Percentiles rank a stretch among this genome's conserved stretches.
Evolutionary conservation across 2,888 invertebrate species (phyloP).

Genomic region (Netelia melanura): DNA sequence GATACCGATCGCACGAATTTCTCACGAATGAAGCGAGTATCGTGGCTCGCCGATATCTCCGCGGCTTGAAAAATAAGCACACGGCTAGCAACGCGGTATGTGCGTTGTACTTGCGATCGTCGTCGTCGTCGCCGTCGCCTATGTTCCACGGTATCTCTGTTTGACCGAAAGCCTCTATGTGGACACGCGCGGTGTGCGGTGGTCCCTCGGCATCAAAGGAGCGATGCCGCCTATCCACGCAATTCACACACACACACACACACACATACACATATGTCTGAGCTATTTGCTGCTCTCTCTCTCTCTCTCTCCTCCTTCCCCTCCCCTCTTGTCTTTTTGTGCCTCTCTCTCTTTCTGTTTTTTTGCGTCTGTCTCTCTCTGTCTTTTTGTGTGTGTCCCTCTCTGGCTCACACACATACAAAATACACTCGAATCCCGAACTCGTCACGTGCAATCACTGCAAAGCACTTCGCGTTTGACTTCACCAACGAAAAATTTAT

Average conservation of each 20-base stretch:
- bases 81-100: slow-evolving; percentile 21
- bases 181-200: slow-evolving; percentile 57
- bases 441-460: slow-evolving; percentile 34
- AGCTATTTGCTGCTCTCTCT: slow-evolving; percentile 5
- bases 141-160: slow-evolving; percentile 66
- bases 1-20: slow-evolving; percentile 60
- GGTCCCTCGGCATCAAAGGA: slow-evolving; percentile 79
- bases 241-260: slow-evolving; percentile 78
- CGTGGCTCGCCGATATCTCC: not conserved
- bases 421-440: slow-evolving; percentile 13
- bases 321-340: too few relatives aligned
- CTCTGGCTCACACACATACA: not conserved
- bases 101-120: slow-evolving; percentile 40
- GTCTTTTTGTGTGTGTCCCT: not conserved
- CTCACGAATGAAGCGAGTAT: slow-evolving; percentile 33
- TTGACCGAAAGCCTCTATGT: slow-evolving; percentile 76
- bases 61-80: not conserved
- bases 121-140: slow-evolving; percentile 46
- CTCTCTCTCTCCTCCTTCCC: slow-evolving; percentile 63
- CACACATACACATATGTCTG: too few relatives aligned
- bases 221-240: slow-evolving; percentile 75
- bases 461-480: slow-evolving; percentile 51
- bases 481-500: slow-evolving; percentile 14
- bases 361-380: not conserved
- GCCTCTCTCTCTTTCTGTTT: slow-evolving; percentile 55